A percentile compares a stretch with the other conserved stretches of the same genome.
phyloP scores from a whole-genome alignment of 1,140 invertebrate species.

The Anastrepha ludens region DNA sequence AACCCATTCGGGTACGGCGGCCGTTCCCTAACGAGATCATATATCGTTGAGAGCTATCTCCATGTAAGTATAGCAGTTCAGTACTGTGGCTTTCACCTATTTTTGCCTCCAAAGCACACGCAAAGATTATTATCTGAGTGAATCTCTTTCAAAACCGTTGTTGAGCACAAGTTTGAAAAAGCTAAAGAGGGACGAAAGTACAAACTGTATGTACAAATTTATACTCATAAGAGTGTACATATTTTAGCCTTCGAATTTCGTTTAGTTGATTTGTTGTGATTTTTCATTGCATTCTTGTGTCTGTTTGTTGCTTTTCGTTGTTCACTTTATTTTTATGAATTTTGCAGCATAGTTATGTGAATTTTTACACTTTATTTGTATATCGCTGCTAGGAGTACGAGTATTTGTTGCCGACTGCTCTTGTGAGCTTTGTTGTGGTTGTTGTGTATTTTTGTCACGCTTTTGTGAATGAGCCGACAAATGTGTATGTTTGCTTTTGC shows the following conservation, averaged over 20 bases:
- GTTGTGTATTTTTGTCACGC: slow-evolving; percentile 31
- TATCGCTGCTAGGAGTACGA: not conserved
- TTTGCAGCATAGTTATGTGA: slow-evolving; percentile 23
- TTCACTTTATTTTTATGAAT: slow-evolving; percentile 39
- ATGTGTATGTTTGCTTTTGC: no score
- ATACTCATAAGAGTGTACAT: not conserved
- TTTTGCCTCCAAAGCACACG: not conserved
- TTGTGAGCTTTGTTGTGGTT: slow-evolving; percentile 15
- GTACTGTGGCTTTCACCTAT: not conserved
- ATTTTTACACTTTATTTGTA: slow-evolving; percentile 44
- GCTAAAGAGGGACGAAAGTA: not conserved
- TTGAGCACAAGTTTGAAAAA: not conserved
- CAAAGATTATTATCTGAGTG: not conserved
- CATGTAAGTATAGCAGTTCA: not conserved
- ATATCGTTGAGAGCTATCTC: not conserved
- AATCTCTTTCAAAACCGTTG: not conserved
- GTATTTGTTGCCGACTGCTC: not conserved
- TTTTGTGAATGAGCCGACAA: slow-evolving; percentile 26
- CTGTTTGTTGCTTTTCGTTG: slow-evolving; percentile 19
- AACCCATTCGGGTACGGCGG: no score
- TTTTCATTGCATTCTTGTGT: slow-evolving; percentile 47
- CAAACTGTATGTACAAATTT: not conserved
- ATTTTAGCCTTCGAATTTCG: not conserved
- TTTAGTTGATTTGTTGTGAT: slow-evolving; percentile 29
- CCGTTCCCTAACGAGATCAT: not conserved